Evolutionary conservation across 2,888 invertebrate genomes (phyloP), one percentile per base, ranked within the genome.

Genomic region (Zelleria hepariella): DNA sequence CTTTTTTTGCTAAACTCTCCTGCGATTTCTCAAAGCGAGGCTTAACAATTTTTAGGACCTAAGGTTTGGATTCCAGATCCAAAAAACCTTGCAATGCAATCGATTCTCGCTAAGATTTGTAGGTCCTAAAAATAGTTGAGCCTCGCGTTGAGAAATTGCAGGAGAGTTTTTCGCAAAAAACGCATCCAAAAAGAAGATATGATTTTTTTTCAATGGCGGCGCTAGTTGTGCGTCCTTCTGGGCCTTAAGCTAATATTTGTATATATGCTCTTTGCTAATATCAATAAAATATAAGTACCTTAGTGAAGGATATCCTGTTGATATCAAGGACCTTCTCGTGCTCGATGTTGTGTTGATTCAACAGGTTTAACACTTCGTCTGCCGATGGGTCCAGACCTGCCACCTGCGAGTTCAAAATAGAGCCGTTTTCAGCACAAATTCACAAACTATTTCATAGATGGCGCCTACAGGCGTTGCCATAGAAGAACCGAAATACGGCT

Each of bases 281-380:
- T 32, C 5, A 10, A 10, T 32, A 5, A 32, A 5, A 32, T 5
- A 32, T 32, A 5, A 32, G 10, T 67, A 84, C 87, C 82, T 84
- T 80, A 0, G 73, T 47, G 25, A 85, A 86, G 0, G 83, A 77
- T 62, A 87, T 80, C 61, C 80, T 78, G 5, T 75, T 79, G 47
- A 88, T 75, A 32, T 86, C 84, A 0, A 84, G 69, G 5, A 88
- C 70, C 42, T 77, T 76, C 7, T 84, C 79, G 2, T 69, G 73
- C 0, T 71, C 63, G 15, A 88, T 80, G 24, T 78, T 76, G 65
- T 84, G 77, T 0, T 61, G 49, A 0, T 67, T 63, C 0, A 88
- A 63, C 0, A 72, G 66, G 18, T 72, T 68, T 67, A 78, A 64
- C 0, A 86, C 71, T 1, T 80, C 75, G 2, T 81, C 84, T 0